Evolutionary conservation across 2,888 invertebrate genomes (phyloP).

Genomic region (Polylopha cassiicola): DNA sequence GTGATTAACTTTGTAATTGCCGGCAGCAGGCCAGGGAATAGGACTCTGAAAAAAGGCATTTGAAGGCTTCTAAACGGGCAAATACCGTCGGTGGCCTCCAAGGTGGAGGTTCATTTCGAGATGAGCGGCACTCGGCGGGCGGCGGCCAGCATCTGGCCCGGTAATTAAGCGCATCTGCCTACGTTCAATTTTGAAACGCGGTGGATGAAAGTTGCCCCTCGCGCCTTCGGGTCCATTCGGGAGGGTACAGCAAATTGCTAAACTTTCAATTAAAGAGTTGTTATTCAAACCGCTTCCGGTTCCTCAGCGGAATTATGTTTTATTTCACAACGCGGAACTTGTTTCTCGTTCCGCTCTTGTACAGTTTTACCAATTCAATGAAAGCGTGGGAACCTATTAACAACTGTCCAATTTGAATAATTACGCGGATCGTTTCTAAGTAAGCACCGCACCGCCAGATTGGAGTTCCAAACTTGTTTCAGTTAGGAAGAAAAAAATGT

Average conservation of each 20-base stretch:
- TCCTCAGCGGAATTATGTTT: slow-evolving; percentile 68
- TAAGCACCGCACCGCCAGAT: slow-evolving; percentile 1
- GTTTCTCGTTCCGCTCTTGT: slow-evolving; percentile 55
- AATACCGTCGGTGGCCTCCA: slow-evolving; percentile 51
- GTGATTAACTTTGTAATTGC: slow-evolving; percentile 51
- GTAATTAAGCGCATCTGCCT: slow-evolving; percentile 78
- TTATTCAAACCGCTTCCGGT: slow-evolving; percentile 72
- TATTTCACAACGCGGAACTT: slow-evolving; percentile 66
- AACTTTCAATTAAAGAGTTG: slow-evolving; percentile 78
- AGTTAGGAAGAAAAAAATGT: neutral
- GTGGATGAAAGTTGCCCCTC: slow-evolving; percentile 67
- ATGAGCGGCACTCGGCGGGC: slow-evolving; percentile 50
- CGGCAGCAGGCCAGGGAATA: slow-evolving; percentile 36
- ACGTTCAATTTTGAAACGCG: slow-evolving; percentile 75
- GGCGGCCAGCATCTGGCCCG: slow-evolving; percentile 64
- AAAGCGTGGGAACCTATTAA: slow-evolving; percentile 48
- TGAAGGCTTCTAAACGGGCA: slow-evolving; percentile 51
- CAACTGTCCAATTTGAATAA: slow-evolving; percentile 45
- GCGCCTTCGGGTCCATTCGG: slow-evolving; percentile 71
- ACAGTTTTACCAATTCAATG: slow-evolving; percentile 54
- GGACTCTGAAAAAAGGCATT: slow-evolving; percentile 52
- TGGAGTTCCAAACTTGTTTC: slow-evolving; percentile 6
- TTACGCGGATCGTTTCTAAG: slow-evolving; percentile 31
- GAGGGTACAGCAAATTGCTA: slow-evolving; percentile 76
- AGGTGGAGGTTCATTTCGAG: slow-evolving; percentile 66